These are phyloP conservation scores for Mus spretus DNA, from an alignment of 2,797 vertebrate species.

Conservation along the genomic window DNA sequence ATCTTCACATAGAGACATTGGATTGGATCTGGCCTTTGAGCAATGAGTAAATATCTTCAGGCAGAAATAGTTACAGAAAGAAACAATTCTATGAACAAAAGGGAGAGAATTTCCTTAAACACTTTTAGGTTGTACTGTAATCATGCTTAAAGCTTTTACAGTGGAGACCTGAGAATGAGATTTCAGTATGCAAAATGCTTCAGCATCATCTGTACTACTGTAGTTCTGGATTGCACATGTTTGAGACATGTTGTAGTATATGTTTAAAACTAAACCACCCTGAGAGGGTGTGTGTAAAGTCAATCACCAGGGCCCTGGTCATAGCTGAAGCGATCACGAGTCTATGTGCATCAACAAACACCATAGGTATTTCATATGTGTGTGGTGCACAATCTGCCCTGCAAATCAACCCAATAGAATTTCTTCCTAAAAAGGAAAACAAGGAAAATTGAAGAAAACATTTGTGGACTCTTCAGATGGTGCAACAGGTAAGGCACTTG, in stretches of 20 bases:
- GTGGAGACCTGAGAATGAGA: not conserved
- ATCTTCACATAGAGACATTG: not conserved
- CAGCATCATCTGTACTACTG: not conserved
- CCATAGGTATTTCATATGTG: not conserved
- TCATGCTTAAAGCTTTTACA: not conserved
- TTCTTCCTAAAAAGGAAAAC: slow-evolving; percentile 8
- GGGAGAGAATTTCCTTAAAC: slow-evolving; percentile 2
- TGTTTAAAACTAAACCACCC: slow-evolving; percentile 50
- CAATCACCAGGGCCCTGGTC: not conserved
- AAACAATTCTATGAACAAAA: slow-evolving; percentile 32
- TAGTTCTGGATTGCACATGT: slow-evolving; percentile 15
- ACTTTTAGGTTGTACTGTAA: not conserved
- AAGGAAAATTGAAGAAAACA: slow-evolving; percentile 38
- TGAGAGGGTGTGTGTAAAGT: not conserved
- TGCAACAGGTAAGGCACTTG: not conserved
- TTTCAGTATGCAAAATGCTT: not conserved
- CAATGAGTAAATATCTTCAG: slow-evolving; percentile 11
- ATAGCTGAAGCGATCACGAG: not conserved
- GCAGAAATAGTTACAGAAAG: slow-evolving; percentile 37
- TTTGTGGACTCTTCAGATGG: too few relatives aligned
- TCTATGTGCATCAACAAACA: slow-evolving; percentile 10
- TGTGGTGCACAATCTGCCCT: not conserved
- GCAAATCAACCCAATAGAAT: slow-evolving; percentile 21
- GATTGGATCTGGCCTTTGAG: slow-evolving; percentile 23
- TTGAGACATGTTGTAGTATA: slow-evolving; percentile 34